These are phyloP conservation scores for Echinarachnius parma DNA, from an alignment of 53 echinoderm and acorn worm species.

Conservation along the genomic window DNA sequence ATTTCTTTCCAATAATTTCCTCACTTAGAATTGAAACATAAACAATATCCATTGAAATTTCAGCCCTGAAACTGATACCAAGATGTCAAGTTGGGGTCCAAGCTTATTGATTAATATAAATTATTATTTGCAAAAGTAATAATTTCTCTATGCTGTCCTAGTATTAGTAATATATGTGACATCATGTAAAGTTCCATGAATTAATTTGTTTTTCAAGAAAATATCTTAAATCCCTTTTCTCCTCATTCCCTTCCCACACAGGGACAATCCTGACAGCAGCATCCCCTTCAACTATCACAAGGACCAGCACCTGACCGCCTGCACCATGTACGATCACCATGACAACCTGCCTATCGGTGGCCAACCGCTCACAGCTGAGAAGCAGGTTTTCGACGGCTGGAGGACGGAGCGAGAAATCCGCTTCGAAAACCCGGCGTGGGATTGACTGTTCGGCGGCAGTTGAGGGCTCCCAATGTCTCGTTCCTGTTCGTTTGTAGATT, in stretches of 20 bases:
- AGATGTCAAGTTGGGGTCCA: too few species aligned
- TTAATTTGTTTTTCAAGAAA: too few species aligned
- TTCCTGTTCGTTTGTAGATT: background rate
- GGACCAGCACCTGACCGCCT: conserved; percentile 56
- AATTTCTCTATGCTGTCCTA: too few species aligned
- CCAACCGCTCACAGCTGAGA: conserved; percentile 55
- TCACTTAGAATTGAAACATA: too few species aligned
- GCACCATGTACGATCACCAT: conserved; percentile 69
- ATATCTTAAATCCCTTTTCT: too few species aligned
- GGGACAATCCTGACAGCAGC: conserved; percentile 51
- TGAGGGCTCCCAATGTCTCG: background rate
- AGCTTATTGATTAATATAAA: too few species aligned
- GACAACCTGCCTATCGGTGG: conserved; percentile 57
- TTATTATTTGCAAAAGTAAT: too few species aligned
- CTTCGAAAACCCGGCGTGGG: conserved; percentile 58
- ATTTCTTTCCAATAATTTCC: too few species aligned
- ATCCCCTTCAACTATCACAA: conserved; percentile 66
- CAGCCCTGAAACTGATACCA: too few species aligned
- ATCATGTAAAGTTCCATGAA: too few species aligned
- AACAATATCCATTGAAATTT: too few species aligned
- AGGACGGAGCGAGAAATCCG: conserved; percentile 26
- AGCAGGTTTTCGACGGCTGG: conserved; percentile 59
- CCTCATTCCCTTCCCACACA: conserved; percentile 17
- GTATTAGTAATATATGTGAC: too few species aligned
- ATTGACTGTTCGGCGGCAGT: conserved; percentile 4